Base-by-base conservation (phyloP, 2,888 invertebrate species). In the Stictocephala bisonia region DNA sequence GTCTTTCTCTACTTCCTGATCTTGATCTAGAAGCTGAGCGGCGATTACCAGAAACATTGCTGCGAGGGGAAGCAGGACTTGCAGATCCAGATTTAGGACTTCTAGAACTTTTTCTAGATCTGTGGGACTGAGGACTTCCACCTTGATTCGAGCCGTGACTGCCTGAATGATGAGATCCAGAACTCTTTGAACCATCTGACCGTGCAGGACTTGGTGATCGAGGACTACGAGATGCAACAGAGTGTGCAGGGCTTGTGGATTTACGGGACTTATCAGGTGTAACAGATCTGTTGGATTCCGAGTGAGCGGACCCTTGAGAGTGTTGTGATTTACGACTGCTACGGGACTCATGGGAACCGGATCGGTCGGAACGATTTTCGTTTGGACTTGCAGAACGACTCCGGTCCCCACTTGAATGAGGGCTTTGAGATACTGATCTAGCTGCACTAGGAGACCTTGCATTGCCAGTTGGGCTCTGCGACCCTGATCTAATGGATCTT, bases 181-280 rank as follows among this genome's bases (percentile, higher is more conserved):
- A 78, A 74, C 84, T 85, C 24, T 81, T 82, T 0, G 85, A 83
- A 3, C 79, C 76, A 15, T 85, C 86, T 75, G 84, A 84, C 0
- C 85, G 83, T 48, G 75, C 72, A 15, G 74, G 76, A 56, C 78
- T 79, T 18, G 51, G 74, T 11, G 74, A 72, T 18, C 70, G 35
- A 22, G 70, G 41, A 29, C 70, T 53, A 7, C 18, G n/a, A 31
- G 67, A 68, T n/a, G 48, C 50, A 29, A 27, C 67, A 44, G 67
- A 67, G 7, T n/a, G 56, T 18, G 35, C 41, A 24, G 70, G 48
- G n/a, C 56, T 70, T 13, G 29, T 40, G 1, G 70, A 70, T 26
- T 51, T 50, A 9, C 40, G 35, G 15, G 72, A 69, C 48, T 71
- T 66, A 24, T 11, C 66, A 29, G 58, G 78, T 79, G 71, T 75